Conservation (phyloP, 2,113 vertebrate species). For the Otocyon megalotis region DNA sequence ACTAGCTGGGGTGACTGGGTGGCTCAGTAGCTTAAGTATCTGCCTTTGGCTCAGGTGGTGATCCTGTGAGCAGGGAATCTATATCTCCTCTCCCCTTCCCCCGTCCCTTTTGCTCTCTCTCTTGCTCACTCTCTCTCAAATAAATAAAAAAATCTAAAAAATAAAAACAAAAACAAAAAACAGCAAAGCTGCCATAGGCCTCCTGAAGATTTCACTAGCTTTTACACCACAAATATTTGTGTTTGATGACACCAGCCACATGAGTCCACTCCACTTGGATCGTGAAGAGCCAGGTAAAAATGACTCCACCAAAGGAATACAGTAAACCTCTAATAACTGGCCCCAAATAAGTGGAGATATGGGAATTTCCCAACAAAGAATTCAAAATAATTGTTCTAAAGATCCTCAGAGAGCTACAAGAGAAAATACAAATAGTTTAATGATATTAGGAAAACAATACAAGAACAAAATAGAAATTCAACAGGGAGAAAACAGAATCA, state of each 20-base stretch:
- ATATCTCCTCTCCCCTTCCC: background rate
- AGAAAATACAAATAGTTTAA: background rate
- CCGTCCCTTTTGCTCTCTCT: background rate
- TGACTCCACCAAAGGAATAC: background rate
- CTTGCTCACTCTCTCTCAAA: background rate
- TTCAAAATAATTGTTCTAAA: constrained; percentile 34
- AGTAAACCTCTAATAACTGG: background rate
- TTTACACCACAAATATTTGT: background rate
- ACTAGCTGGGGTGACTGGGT: background rate
- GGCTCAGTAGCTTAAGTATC: background rate
- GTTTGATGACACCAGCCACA: background rate
- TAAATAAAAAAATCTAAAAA: background rate
- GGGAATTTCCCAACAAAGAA: background rate
- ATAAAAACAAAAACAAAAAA: no score
- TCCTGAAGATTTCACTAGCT: background rate
- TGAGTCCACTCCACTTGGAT: background rate
- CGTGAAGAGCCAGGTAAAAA: background rate
- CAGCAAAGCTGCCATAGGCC: background rate
- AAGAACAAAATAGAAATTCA: background rate
- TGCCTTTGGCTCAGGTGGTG: background rate
- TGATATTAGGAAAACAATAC: background rate
- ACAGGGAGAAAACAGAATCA: background rate
- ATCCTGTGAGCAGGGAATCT: background rate
- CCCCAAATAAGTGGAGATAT: background rate
- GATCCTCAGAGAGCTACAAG: background rate